A percentile compares a stretch with the other conserved stretches of the same genome.
Conservation (phyloP, 2,888 invertebrate species). For the Thecophora atra region DNA sequence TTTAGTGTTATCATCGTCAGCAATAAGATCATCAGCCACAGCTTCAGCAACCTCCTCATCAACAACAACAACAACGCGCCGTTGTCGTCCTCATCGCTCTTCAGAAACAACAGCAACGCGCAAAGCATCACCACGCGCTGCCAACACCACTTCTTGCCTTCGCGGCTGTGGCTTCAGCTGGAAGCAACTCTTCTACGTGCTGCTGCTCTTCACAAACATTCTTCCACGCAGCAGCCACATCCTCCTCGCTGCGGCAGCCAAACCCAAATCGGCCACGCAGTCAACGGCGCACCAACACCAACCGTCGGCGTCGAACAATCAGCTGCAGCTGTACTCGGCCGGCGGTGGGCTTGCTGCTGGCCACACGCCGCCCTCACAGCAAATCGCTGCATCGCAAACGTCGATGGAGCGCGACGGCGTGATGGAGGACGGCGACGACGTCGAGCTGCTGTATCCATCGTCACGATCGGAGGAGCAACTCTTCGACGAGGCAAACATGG, state of each 20-base stretch:
- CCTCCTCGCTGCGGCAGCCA: conserved; percentile 51
- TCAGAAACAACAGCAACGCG: conserved; percentile 18
- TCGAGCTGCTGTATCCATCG: conserved; percentile 58
- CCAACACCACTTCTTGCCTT: conserved; percentile 28
- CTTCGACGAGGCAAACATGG: conserved; percentile 55
- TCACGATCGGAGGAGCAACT: conserved; percentile 60
- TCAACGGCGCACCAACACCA: too few species aligned
- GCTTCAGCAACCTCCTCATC: not conserved
- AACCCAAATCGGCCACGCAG: conserved; percentile 58
- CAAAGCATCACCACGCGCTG: conserved; percentile 35
- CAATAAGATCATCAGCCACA: not conserved
- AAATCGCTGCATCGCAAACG: conserved; percentile 59
- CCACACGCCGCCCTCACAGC: conserved; percentile 57
- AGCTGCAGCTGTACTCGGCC: conserved; percentile 41
- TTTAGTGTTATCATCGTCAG: conserved; percentile 54
- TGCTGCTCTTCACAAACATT: conserved; percentile 46
- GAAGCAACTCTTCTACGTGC: conserved; percentile 46
- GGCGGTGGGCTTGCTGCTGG: conserved; percentile 46
- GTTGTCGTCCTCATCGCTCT: not conserved
- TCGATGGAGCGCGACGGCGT: conserved; percentile 54
- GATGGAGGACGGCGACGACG: conserved; percentile 50
- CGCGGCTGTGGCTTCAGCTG: not conserved
- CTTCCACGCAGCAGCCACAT: conserved; percentile 48
- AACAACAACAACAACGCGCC: conserved; percentile 30
- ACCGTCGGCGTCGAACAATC: conserved; percentile 40